Percentiles rank a stretch among this genome's conserved stretches.
Conservation (phyloP, 2,797 vertebrate genomes). For the Tauraco hartlaubi region DNA sequence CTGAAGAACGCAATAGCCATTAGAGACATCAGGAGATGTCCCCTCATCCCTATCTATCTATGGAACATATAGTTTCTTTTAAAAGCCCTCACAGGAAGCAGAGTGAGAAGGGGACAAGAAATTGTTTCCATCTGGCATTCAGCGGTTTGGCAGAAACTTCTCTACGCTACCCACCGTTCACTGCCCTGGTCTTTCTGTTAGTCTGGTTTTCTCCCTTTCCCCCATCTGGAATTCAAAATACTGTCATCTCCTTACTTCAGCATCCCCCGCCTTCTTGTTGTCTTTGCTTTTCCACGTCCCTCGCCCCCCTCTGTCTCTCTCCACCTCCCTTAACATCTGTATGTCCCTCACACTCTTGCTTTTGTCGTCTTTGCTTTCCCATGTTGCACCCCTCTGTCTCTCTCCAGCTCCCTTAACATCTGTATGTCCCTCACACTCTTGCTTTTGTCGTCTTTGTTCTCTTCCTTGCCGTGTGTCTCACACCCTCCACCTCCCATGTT, state of each 20-base stretch:
- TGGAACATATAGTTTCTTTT: not conserved
- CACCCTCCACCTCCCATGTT: slow-evolving; percentile 73
- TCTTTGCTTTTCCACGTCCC: not conserved
- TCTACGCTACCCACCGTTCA: not conserved
- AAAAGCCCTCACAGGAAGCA: slow-evolving; percentile 58
- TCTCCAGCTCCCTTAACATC: not conserved
- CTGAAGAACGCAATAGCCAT: slow-evolving; percentile 2
- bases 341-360: not conserved
- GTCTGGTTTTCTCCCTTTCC: not conserved
- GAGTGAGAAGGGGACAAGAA: slow-evolving; percentile 35
- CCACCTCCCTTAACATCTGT: not conserved
- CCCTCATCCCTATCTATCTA: slow-evolving; percentile 40
- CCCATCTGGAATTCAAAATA: not conserved
- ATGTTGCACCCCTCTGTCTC: not conserved
- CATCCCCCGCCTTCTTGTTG: not conserved
- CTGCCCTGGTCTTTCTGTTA: not conserved
- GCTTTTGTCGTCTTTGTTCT: not conserved
- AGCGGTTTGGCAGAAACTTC: slow-evolving; percentile 6
- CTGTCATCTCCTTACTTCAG: not conserved
- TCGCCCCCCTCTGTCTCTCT: not conserved
- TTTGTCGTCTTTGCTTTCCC: not conserved
- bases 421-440: not conserved
- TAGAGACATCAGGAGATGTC: slow-evolving; percentile 61
- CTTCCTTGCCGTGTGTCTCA: slow-evolving; percentile 61
- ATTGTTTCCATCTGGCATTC: slow-evolving; percentile 60